Evolutionary conservation across 2,888 invertebrate species (phyloP).

Genomic region (Scaptomyza reducta): DNA sequence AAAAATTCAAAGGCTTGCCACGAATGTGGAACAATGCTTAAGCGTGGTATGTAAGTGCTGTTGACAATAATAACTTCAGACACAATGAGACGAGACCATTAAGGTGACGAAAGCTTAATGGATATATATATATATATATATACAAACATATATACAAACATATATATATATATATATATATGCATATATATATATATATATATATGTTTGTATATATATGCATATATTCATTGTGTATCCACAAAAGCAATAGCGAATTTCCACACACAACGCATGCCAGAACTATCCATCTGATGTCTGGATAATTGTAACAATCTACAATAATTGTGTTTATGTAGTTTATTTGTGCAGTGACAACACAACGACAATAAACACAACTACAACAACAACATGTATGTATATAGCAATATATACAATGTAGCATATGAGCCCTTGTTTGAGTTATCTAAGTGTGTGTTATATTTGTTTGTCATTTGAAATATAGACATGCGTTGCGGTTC

Average conservation of each 20-base stretch:
- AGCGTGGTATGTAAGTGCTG: constrained; percentile 10
- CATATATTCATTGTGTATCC: neutral
- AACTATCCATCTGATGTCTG: constrained; percentile 29
- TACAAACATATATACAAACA: neutral
- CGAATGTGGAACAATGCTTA: constrained; percentile 19
- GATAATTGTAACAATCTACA: constrained; percentile 73
- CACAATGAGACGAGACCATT: constrained; percentile 7
- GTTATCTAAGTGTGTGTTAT: constrained; percentile 29
- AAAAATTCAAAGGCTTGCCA: constrained; percentile 21
- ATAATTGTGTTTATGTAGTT: constrained; percentile 61
- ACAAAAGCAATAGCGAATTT: neutral
- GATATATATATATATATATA: neutral
- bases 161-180: neutral
- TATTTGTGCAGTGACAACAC: constrained; percentile 56
- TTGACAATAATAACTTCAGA: constrained; percentile 7
- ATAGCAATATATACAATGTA: neutral
- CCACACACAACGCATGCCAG: neutral
- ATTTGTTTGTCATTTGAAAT: constrained; percentile 67
- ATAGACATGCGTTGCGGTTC: constrained; percentile 58
- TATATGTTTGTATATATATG: neutral
- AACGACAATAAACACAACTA: constrained; percentile 33
- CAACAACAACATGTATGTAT: constrained; percentile 1
- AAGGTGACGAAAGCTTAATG: constrained; percentile 18
- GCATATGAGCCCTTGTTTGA: constrained; percentile 33
- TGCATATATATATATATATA: neutral